A percentile compares a stretch with the other conserved stretches of the same genome.
Conservation (phyloP, 2,113 vertebrate species). For the Microtus pennsylvanicus region DNA sequence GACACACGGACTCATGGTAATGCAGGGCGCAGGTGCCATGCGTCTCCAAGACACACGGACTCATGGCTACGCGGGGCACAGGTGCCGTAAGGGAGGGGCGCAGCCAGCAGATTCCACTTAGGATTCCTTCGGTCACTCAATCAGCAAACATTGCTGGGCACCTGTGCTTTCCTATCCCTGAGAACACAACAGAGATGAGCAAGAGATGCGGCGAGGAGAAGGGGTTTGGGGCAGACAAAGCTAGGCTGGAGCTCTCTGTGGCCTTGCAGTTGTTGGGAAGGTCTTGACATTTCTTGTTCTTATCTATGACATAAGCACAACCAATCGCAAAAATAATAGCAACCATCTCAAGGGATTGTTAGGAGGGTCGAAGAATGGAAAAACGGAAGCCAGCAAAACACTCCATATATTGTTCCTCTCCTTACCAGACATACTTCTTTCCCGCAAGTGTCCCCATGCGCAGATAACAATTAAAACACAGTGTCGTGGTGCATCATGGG, state of each 20-base stretch:
- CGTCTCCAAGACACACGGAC: background rate
- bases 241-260: background rate
- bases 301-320: background rate
- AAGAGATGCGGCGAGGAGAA: background rate
- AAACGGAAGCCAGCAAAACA: background rate
- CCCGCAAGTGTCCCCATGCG: background rate
- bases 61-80: too few relatives aligned
- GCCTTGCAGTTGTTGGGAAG: background rate
- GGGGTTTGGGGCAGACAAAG: background rate
- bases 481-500: background rate
- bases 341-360: background rate
- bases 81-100: background rate
- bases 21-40: too few relatives aligned
- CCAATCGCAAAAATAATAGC: background rate
- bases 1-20: too few relatives aligned
- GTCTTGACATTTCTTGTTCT: background rate
- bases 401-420: background rate
- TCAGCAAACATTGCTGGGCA: background rate
- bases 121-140: background rate
- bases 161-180: background rate
- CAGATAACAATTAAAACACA: background rate
- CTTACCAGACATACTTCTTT: background rate
- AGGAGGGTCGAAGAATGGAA: background rate
- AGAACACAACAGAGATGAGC: background rate
- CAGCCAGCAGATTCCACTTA: background rate